Evolutionary conservation across 2,797 vertebrate genomes (phyloP).

Genomic region (Sebastes hubbsi): DNA sequence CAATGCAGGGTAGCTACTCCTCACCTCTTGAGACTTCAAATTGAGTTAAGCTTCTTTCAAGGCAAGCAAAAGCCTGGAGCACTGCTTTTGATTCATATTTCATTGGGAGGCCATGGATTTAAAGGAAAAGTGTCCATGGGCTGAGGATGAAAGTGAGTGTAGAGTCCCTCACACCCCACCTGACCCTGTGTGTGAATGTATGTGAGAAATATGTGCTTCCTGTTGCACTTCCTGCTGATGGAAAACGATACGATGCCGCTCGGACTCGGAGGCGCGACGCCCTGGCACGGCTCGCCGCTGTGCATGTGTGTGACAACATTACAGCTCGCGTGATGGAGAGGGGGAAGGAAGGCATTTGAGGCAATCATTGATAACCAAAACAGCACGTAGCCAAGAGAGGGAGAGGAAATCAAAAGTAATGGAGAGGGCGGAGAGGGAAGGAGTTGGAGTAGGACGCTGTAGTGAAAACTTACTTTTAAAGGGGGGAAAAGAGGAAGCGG

Average conservation of each 20-base stretch:
- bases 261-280: conserved; percentile 13
- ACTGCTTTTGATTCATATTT: conserved; percentile 62
- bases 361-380: conserved; percentile 68
- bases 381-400: conserved; percentile 38
- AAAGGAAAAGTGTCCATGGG: conserved; percentile 32
- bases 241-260: conserved; percentile 32
- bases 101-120: conserved; percentile 37
- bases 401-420: conserved; percentile 56
- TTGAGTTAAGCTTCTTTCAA: conserved; percentile 62
- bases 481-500: not conserved
- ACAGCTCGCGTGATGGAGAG: conserved; percentile 53
- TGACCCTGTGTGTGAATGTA: conserved; percentile 24
- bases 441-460: not conserved
- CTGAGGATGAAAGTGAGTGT: conserved; percentile 49
- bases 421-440: conserved; percentile 35
- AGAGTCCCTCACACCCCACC: not conserved
- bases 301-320: conserved; percentile 52
- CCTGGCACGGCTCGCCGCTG: conserved; percentile 22
- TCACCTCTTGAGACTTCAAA: conserved; percentile 43
- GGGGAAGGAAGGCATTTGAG: conserved; percentile 64
- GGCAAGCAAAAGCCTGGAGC: conserved; percentile 45
- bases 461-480: conserved; percentile 12
- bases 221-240: conserved; percentile 43
- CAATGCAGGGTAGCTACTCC: conserved; percentile 33
- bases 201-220: conserved; percentile 46